Evolutionary conservation across 2,113 vertebrate species (phyloP), one percentile per base, ranked within the genome.

Genomic region (Amphiprion percula): DNA sequence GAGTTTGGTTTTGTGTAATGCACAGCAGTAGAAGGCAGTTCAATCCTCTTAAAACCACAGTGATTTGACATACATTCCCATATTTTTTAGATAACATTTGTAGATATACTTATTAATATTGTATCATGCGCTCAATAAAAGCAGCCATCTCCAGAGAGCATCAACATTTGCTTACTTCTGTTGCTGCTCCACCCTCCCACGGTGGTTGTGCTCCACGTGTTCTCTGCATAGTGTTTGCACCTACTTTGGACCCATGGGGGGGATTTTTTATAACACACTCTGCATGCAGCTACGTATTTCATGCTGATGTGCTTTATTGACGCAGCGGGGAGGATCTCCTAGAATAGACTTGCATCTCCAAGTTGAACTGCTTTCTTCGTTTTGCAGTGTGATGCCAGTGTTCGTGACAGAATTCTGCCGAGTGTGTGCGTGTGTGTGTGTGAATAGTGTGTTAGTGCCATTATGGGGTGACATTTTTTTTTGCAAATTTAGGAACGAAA

Each of bases 271-370:
- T 44, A 33, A 73, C 26, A 47, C 24, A 66, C 62, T 26, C 76
- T 65, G 44, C 46, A 55, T 76, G 66, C 55, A 46, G 52, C 70
- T 67, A 24, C 62, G 53, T 28, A 69, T 70, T 72, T 75, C 72
- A 64, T 76, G 80, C 68, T 82, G 75, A 84, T 71, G 47, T 74
- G 52, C 62, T 68, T 79, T 77, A 82, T 72, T 65, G 68, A 47
- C 54, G 2, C 72, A 85, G 75, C 75, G 41, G 68, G 82, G 44
- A 58, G 59, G 44, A 61, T 50, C 58, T 53, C 44, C 49, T 46
- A 44, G 58, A 84, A 76, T 50, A 77, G 75, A 64, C 41, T 44
- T 44, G 16, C 33, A 58, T 54, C 59, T 68, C 50, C 50, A 79
- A 55, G 64, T 76, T 30, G 82, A 68, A 72, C 26, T 49, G 19